phyloP scores from a whole-genome alignment of 1,140 invertebrate species.

The Zaprionus lachaisei region DNA sequence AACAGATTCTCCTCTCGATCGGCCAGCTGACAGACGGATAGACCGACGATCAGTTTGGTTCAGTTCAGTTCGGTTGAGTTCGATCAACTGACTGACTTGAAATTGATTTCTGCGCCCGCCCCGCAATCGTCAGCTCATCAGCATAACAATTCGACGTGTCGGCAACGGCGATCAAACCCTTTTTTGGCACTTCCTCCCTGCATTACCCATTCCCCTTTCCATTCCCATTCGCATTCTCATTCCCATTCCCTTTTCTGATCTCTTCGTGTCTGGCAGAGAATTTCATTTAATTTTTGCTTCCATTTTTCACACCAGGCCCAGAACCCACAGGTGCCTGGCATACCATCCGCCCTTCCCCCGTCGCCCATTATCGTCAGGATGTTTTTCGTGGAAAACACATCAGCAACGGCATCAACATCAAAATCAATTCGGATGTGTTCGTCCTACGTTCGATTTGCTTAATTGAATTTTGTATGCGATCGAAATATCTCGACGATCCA shows the following conservation, averaged over 20 bases:
- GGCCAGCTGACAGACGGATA: constrained; percentile 3
- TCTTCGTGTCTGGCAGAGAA: constrained; percentile 23
- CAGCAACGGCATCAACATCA: constrained; percentile 28
- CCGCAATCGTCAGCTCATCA: constrained; percentile 54
- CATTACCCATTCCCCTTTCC: constrained; percentile 14
- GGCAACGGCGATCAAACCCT: constrained; percentile 36
- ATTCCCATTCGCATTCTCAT: not conserved
- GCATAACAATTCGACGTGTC: constrained; percentile 57
- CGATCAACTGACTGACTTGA: constrained; percentile 32
- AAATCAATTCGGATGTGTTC: constrained; percentile 49
- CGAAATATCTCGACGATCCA: constrained; percentile 4
- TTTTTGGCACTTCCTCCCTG: constrained; percentile 49
- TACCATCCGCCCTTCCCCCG: constrained; percentile 7
- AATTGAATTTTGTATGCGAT: constrained; percentile 67
- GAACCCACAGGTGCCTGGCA: constrained; percentile 50
- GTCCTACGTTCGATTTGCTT: constrained; percentile 62
- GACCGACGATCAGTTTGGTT: constrained; percentile 3
- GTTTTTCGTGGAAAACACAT: constrained; percentile 68
- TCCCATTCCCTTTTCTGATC: not conserved
- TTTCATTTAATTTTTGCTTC: constrained; percentile 42
- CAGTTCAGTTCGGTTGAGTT: not conserved
- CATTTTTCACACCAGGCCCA: constrained; percentile 57
- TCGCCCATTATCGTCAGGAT: constrained; percentile 28
- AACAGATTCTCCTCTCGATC: constrained; percentile 60
- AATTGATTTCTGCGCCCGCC: constrained; percentile 67